phyloP scores from a whole-genome alignment of 2,797 vertebrate genomes.

The Hemitrygon akajei region DNA sequence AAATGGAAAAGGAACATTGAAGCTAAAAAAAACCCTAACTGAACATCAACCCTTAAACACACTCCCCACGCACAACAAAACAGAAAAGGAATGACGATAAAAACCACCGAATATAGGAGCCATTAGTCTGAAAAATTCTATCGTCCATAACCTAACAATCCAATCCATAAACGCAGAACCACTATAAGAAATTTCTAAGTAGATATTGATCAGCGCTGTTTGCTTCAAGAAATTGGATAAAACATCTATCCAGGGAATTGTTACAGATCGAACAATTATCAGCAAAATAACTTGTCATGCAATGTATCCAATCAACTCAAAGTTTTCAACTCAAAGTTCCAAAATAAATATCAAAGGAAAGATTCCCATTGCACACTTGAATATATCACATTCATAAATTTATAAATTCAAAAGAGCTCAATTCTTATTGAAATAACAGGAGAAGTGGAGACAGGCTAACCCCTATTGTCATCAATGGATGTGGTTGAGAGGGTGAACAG shows the following conservation, averaged over 20 bases:
- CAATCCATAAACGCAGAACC: no score
- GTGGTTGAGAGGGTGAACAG: no score
- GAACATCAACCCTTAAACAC: no score
- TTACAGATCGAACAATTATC: background rate
- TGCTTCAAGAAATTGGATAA: background rate
- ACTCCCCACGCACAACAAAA: no score
- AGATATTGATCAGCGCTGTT: background rate
- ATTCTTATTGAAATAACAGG: background rate
- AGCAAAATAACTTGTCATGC: background rate
- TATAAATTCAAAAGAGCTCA: background rate
- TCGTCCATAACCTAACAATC: no score
- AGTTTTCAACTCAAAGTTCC: background rate
- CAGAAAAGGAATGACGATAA: no score
- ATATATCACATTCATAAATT: background rate
- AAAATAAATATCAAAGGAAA: background rate
- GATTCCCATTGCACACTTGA: background rate
- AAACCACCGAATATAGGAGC: no score
- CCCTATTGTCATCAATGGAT: no score
- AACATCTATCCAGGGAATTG: constrained; percentile 1
- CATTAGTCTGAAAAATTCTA: no score
- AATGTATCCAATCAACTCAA: background rate
- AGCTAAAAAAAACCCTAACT: no score
- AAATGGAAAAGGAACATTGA: no score
- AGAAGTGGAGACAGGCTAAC: no score
- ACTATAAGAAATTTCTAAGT: background rate